Evolutionary conservation across 1,140 invertebrate species (phyloP).

Genomic region (Watersipora subatra): DNA sequence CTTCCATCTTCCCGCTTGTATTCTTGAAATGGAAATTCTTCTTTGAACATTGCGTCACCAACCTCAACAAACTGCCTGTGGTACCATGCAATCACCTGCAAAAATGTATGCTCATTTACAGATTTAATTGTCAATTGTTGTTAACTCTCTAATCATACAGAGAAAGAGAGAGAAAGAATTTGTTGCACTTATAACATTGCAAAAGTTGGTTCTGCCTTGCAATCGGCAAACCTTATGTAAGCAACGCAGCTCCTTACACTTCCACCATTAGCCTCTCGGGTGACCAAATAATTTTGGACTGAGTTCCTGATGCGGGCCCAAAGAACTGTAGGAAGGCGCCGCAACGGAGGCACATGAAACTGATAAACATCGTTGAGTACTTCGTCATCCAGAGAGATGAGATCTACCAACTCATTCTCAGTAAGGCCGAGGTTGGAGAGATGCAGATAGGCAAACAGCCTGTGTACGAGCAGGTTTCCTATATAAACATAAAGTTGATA

Average conservation of each 20-base stretch:
- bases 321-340: conserved; percentile 30
- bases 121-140: no score
- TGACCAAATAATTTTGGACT: conserved; percentile 81
- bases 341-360: conserved; percentile 36
- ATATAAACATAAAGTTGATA: no score
- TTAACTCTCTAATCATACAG: no score
- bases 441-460: background rate
- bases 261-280: conserved; percentile 83
- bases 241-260: conserved; percentile 61
- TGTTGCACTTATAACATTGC: no score
- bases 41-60: conserved; percentile 23
- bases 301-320: conserved; percentile 55
- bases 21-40: background rate
- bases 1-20: no score
- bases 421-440: conserved; percentile 25
- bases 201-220: no score
- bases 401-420: conserved; percentile 32
- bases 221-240: no score
- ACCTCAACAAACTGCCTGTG: conserved; percentile 44
- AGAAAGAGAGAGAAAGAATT: no score
- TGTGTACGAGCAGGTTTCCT: background rate
- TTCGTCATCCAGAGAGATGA: conserved; percentile 33
- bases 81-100: conserved; percentile 7
- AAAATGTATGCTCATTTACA: no score
- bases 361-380: conserved; percentile 34